A percentile compares a stretch with the other conserved stretches of the same genome.
phyloP scores from a whole-genome alignment of 2,113 vertebrate species.

The Agapornis roseicollis region DNA sequence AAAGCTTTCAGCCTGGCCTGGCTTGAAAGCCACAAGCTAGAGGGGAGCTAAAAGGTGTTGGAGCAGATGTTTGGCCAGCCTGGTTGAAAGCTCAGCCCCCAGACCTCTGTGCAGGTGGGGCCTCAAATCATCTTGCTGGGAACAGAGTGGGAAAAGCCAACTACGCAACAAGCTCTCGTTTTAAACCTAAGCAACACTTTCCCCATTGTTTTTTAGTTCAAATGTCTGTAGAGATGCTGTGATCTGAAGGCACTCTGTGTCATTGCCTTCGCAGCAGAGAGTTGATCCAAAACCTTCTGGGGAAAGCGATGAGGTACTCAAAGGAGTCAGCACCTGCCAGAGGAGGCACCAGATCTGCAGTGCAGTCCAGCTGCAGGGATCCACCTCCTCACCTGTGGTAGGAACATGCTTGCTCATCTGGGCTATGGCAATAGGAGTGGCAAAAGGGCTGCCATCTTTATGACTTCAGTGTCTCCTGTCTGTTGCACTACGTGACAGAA shows the following conservation, averaged over 20 bases:
- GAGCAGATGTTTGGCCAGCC: not conserved
- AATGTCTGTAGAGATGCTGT: not conserved
- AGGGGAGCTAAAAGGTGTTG: not conserved
- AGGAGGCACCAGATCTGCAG: not conserved
- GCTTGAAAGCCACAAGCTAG: not conserved
- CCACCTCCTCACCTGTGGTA: not conserved
- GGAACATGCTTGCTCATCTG: not conserved
- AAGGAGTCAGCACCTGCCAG: not conserved
- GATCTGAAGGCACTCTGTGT: not conserved
- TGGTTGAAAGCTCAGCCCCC: not conserved
- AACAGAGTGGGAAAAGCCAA: not conserved
- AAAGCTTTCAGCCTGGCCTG: not conserved
- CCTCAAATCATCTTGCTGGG: not conserved
- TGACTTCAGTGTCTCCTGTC: not conserved
- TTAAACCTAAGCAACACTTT: not conserved
- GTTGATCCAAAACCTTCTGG: not conserved
- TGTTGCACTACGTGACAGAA: not conserved
- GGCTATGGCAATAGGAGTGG: not conserved
- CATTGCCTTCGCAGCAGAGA: not conserved
- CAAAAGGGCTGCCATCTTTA: not conserved
- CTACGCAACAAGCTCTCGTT: not conserved
- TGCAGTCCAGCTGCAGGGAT: not conserved
- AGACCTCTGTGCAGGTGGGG: not conserved
- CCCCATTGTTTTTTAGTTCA: not conserved
- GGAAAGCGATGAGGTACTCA: not conserved